Conservation (phyloP, 2,888 invertebrate species). For the Meloe dianella region DNA sequence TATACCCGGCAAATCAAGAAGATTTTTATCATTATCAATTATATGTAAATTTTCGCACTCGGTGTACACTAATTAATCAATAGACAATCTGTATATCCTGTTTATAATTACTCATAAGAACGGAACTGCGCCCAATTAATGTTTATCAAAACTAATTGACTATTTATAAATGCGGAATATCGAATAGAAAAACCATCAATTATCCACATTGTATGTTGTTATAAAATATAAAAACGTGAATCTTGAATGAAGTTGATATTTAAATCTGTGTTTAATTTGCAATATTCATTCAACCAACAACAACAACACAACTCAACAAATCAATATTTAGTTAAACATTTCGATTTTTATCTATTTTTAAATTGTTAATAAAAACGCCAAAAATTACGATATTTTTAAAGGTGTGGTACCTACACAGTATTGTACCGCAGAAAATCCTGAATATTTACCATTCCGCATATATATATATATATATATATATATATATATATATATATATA, state of each 20-base stretch:
- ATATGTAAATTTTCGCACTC: no score
- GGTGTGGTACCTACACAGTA: background rate
- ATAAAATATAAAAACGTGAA: conserved; percentile 11
- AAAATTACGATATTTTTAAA: background rate
- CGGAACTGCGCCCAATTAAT: conserved; percentile 14
- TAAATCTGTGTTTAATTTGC: conserved; percentile 41
- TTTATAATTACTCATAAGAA: background rate
- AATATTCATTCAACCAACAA: conserved; percentile 32
- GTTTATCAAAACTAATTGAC: conserved; percentile 19
- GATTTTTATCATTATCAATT: no score
- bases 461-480: no score
- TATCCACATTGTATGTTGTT: conserved; percentile 15
- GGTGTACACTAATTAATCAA: no score
- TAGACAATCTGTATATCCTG: background rate
- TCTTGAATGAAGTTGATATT: conserved; percentile 30
- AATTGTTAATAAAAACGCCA: background rate
- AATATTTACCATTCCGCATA: background rate
- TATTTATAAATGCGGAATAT: conserved; percentile 11
- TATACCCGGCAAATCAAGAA: no score
- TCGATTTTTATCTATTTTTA: background rate
- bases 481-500: background rate
- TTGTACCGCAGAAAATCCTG: background rate
- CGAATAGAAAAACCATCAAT: conserved; percentile 19
- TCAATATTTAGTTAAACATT: background rate
- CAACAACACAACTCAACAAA: no score